Evolutionary conservation across 53 echinoderm and acorn worm species (phyloP).

Genomic region (Mesocentrotus franciscanus): DNA sequence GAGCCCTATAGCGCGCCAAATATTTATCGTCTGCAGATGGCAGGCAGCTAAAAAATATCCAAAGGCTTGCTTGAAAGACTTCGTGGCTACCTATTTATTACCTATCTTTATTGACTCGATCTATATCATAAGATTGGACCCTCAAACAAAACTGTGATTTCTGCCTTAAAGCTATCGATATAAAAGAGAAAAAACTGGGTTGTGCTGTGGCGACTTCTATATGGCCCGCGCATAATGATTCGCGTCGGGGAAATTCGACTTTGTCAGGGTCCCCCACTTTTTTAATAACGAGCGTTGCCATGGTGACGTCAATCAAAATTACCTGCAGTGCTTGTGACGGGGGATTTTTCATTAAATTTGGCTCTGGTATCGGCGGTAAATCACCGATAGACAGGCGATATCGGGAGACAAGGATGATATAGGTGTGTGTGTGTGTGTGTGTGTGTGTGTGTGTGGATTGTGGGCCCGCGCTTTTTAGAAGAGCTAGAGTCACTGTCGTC

Average conservation of each 20-base stretch:
- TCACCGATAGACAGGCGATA: constrained; percentile 43
- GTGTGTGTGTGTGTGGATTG: constrained; percentile 24
- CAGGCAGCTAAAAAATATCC: background rate
- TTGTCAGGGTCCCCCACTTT: constrained; percentile 26
- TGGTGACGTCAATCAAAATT: constrained; percentile 57
- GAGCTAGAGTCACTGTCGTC: background rate
- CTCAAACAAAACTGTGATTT: constrained; percentile 28
- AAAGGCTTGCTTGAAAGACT: constrained; percentile 15
- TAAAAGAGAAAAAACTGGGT: background rate
- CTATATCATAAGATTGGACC: constrained; percentile 20
- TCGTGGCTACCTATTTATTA: constrained; percentile 18
- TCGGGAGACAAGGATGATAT: background rate
- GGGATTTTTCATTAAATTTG: constrained; percentile 52
- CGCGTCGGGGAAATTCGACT: constrained; percentile 35
- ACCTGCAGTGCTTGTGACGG: constrained; percentile 39
- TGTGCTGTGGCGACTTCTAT: constrained; percentile 22
- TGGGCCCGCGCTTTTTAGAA: background rate
- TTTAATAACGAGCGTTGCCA: constrained; percentile 53
- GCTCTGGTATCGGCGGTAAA: constrained; percentile 55
- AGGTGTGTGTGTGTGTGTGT: background rate
- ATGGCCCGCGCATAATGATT: constrained; percentile 10
- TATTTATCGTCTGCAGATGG: background rate
- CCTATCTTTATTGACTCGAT: constrained; percentile 14
- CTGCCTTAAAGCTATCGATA: constrained; percentile 50
- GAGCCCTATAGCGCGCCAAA: background rate